Conservation (phyloP, 2,888 invertebrate species). For the Tenthredo distinguenda region DNA sequence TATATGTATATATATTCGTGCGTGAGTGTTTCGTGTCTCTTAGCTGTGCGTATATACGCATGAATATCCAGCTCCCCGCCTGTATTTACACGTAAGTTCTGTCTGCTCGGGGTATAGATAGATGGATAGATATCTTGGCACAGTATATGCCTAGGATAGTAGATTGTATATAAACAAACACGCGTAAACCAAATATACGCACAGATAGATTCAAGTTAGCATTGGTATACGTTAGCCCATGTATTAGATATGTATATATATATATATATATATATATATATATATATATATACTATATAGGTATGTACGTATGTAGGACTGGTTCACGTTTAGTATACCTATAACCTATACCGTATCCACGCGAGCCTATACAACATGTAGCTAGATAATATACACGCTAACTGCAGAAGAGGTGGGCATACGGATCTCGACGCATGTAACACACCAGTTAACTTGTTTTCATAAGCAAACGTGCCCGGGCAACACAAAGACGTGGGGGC, state of each 20-base stretch:
- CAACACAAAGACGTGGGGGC: constrained; percentile 48
- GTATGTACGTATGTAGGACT: background rate
- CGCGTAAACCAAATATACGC: constrained; percentile 27
- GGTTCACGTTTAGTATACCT: constrained; percentile 4
- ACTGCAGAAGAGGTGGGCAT: constrained; percentile 20
- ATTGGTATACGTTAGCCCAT: background rate
- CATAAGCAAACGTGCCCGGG: constrained; percentile 54
- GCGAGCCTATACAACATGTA: background rate
- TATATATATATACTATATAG: background rate
- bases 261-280: background rate
- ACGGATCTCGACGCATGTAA: constrained; percentile 47
- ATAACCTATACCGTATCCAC: background rate
- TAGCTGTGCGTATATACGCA: constrained; percentile 9
- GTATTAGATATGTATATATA: background rate
- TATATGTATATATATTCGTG: background rate
- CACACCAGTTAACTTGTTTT: constrained; percentile 53
- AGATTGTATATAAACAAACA: constrained; percentile 45
- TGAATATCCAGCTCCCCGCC: constrained; percentile 31
- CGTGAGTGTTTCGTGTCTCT: constrained; percentile 39
- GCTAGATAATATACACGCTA: constrained; percentile 36
- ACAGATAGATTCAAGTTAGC: background rate
- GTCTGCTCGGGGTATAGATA: background rate
- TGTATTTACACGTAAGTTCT: constrained; percentile 25
- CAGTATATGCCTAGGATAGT: constrained; percentile 23
- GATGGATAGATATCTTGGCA: constrained; percentile 37